Base-by-base conservation (phyloP, 2,888 invertebrate species). In the Himalopsyche anomala region DNA sequence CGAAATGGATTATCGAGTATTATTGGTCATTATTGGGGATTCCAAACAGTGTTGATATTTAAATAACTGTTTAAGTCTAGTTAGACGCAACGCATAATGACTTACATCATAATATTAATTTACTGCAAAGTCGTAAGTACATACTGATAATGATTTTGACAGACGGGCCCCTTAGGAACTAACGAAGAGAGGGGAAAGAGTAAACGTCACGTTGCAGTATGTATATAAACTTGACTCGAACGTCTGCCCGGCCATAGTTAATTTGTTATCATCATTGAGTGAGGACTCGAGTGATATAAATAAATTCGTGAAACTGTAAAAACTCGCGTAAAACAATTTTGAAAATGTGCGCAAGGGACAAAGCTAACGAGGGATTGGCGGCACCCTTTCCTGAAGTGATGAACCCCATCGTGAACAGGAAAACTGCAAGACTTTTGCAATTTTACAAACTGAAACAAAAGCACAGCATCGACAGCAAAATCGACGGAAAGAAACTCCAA, bases 401-500 rank as follows among this genome's bases (percentile, higher is more conserved):
- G 54, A 40, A 38, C 38, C 69, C 80, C 55, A n/a, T 19, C 42
- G 54, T 38, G 56, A 45, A n/a, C 40, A 74, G 28, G 36, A 87
- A 81, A 56, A 81, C 45, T 8, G 80, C 85, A 11, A 82, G 80
- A n/a, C 40, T 87, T 2, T 86, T 93, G 54, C 92, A 93, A 82
- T 89, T 82, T 69, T 86, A 86, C 74, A 79, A 91, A 4, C 90
- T 93, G 90, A 93, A 93, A 92, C 91, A 89, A 88, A 93, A 93
- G 89, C 93, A 93, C 89, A 92, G 92, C 84, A 91, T 93, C 83
- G 90, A 90, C 79, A 93, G 92, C 38, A 36, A 17, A 81, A 9
- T 55, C 80, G 36, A 90, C 84, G 91, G 91, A 91, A 91, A 90
- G 90, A 91, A 91, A 89, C 92, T 92, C 85, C 92, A 90, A 6